These are phyloP conservation scores for Orbicella faveolata DNA, from an alignment of 64 coral and sea anemone genomes.

Conservation along the genomic window DNA sequence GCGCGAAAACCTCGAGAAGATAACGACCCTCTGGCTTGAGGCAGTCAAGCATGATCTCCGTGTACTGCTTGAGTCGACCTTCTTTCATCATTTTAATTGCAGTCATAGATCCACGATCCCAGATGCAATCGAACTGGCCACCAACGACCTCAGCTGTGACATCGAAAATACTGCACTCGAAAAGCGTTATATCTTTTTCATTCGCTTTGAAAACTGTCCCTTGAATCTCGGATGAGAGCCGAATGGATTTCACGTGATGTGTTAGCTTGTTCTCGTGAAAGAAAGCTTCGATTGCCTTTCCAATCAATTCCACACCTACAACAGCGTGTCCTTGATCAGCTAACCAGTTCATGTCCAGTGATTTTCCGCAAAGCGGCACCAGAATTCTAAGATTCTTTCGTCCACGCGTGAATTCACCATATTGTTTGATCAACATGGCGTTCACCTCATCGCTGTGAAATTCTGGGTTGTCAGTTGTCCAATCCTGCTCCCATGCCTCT, in stretches of 20 bases:
- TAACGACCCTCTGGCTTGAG: slow-evolving; percentile 45
- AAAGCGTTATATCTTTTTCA: slow-evolving; percentile 62
- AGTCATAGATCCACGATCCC: slow-evolving; percentile 67
- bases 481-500: slow-evolving; percentile 39
- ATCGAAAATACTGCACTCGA: slow-evolving; percentile 58
- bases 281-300: slow-evolving; percentile 58
- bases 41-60: slow-evolving; percentile 24
- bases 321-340: slow-evolving; percentile 76
- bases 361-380: slow-evolving; percentile 79
- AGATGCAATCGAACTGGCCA: slow-evolving; percentile 57
- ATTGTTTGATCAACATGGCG: slow-evolving; percentile 59
- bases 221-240: slow-evolving; percentile 9
- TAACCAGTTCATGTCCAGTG: slow-evolving; percentile 73
- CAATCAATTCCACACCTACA: slow-evolving; percentile 57
- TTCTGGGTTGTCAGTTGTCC: slow-evolving; percentile 23
- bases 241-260: slow-evolving; percentile 26
- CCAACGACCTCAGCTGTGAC: slow-evolving; percentile 47
- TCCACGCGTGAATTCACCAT: slow-evolving; percentile 41
- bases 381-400: slow-evolving; percentile 51
- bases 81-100: slow-evolving; percentile 45
- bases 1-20: slow-evolving; percentile 19
- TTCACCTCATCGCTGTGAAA: slow-evolving; percentile 57
- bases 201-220: slow-evolving; percentile 56
- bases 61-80: slow-evolving; percentile 18
- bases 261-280: slow-evolving; percentile 64